Evolutionary conservation across 2,797 vertebrate genomes (phyloP), one percentile per base, ranked within the genome.

Genomic region (Perodicticus potto): DNA sequence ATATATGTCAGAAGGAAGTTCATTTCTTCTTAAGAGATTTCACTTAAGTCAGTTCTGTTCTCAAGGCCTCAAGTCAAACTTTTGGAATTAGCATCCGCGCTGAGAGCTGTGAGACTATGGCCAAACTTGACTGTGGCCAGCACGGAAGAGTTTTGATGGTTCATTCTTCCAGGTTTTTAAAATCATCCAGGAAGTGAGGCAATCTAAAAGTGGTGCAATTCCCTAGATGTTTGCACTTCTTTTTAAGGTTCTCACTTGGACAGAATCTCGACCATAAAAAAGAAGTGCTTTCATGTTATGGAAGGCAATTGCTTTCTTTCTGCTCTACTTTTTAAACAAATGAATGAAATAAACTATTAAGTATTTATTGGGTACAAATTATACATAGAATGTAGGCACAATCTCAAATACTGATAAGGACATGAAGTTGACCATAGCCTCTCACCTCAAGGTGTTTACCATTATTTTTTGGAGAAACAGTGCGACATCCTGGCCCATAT

Each of bases 51-150:
- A 91, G 32, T 76, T 95, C 53, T 19, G 91, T 49, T 43, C 83
- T 63, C 25, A 49, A 77, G 29, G 65, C n/a, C 37, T 88, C 32
- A 69, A 57, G 76, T 84, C 77, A 92, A 93, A 93, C 32, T 95
- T 29, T 93, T 25, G 61, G 95, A 86, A 91, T 95, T 32, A 93
- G 61, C 63, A 65, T 61, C n/a, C 94, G 45, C 32, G 43, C 84
- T 84, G 91, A 91, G 83, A 77, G 20, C 81, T 94, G 49, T 40
- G 67, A 67, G 57, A 55, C 2, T 61, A 20, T 40, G 37, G 20
- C 29, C 34, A 37, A 91, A 83, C 20, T 84, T 57, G 81, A 91
- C 22, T 32, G 17, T 34, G 49, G 67, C 43, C 76, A 93, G 49
- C 72, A 74, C 1, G 49, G 92, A 72, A 65, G 43, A 40, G 72